Base-by-base conservation (phyloP, 2,888 invertebrate species). In the Apamea monoglypha region DNA sequence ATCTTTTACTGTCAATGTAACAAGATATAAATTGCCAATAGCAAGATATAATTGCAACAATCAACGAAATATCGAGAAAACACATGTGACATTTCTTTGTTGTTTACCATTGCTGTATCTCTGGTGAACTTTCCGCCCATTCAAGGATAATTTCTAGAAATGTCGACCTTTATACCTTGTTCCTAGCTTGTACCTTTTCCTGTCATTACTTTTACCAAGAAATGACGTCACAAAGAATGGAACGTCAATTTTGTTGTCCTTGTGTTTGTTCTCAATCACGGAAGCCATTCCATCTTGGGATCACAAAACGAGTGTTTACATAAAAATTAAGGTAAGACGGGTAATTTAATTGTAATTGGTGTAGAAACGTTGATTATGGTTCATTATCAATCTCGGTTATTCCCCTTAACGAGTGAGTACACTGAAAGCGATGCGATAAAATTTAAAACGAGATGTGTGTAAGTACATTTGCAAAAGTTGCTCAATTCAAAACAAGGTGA, bases 111-210 rank as follows among this genome's bases (percentile, higher is more conserved):
- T 59, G 16, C 66, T 40, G 36, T 75, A 69, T n/a, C 3, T n/a
- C 29, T 7, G 10, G 4, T 78, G 53, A 82, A 73, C 63, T 74
- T 83, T 79, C 74, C 68, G 67, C 47, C 36, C 25, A 29, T 29
- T 72, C 70, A 74, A 82, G 69, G 82, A 50, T 79, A 83, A 59
- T 72, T 76, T 80, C 68, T 81, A 84, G 66, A 73, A 81, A 81
- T 74, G 56, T 83, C 76, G 63, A n/a, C 1, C n/a, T 71, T 68
- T 59, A 14, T 64, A 56, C 25, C 50, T 50, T 50, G 18, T 50
- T 5, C 50, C 6, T 18, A 21, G 21, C 53, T 21, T 21, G 56
- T 69, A 53, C 61, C 40, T 71, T 61, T 67, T 29, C 53, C 18
- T 50, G 16, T 44, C 59, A 40, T 53, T 63, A 32, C 61, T 71